Conservation (phyloP, 2,113 vertebrate species). For the Coracopsis vasa region DNA sequence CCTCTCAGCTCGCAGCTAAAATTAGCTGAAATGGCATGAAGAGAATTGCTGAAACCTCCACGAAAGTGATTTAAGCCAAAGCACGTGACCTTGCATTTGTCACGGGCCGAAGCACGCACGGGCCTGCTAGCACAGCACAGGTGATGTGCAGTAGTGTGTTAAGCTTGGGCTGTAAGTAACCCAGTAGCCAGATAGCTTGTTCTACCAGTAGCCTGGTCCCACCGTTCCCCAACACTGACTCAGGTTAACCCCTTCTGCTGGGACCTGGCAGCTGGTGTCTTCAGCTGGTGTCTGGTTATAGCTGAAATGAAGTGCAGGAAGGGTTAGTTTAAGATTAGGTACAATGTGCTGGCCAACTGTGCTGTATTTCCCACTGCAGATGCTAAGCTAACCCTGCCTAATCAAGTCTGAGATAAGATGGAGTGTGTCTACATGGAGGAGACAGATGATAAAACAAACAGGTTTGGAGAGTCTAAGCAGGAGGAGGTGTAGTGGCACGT, state of each 20-base stretch:
- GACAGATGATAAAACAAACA: not conserved
- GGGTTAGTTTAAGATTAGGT: not conserved
- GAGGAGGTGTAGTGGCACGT: fast-evolving
- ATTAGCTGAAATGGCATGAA: constrained; percentile 54
- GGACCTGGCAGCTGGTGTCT: not conserved
- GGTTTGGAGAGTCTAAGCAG: not conserved
- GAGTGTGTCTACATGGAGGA: not conserved
- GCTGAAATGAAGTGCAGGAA: not conserved
- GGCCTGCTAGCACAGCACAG: not conserved
- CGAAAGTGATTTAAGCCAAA: constrained; percentile 17
- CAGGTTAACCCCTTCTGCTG: not conserved
- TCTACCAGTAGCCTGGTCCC: not conserved
- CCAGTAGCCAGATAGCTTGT: fast-evolving
- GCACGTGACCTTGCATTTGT: constrained; percentile 43
- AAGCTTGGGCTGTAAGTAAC: not conserved
- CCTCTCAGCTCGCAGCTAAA: constrained; percentile 33
- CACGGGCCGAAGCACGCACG: not conserved
- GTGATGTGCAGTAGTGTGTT: not conserved
- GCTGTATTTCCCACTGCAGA: not conserved
- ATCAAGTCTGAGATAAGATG: not conserved
- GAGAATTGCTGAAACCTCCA: constrained; percentile 51
- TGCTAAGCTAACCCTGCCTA: not conserved
- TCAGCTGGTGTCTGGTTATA: not conserved
- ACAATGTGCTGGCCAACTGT: not conserved
- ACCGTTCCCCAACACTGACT: not conserved